A percentile compares a stretch with the other conserved stretches of the same genome.
These are phyloP conservation scores for Eumaeus atala DNA, from an alignment of 1,140 invertebrate species.

Conservation along the genomic window DNA sequence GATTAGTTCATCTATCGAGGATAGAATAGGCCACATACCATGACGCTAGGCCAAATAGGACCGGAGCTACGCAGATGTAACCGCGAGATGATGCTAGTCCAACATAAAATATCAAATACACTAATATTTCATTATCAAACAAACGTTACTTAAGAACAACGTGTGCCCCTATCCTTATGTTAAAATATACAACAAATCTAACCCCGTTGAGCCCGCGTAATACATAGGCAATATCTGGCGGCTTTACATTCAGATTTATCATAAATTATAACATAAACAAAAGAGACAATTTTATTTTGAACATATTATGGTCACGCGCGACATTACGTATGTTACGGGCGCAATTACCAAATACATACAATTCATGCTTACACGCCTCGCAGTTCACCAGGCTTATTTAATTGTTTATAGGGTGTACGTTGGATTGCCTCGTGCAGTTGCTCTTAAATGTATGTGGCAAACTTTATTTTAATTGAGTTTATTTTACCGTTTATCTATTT, in stretches of 20 bases:
- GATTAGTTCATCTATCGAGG: no score
- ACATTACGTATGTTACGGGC: constrained; percentile 39
- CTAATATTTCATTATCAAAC: no score
- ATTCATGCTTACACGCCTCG: constrained; percentile 39
- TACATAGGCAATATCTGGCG: constrained; percentile 41
- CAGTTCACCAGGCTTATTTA: constrained; percentile 41
- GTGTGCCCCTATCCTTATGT: constrained; percentile 1
- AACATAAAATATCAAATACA: no score
- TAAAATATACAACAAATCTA: constrained; percentile 30
- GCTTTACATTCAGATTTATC: constrained; percentile 36
- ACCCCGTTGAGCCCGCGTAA: constrained; percentile 31
- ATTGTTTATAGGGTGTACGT: constrained; percentile 43
- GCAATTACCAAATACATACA: constrained; percentile 54
- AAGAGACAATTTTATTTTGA: constrained; percentile 42
- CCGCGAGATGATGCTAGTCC: no score
- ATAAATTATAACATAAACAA: constrained; percentile 47
- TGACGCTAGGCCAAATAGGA: no score
- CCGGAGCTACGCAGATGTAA: no score
- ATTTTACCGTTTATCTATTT: neutral
- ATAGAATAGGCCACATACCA: no score
- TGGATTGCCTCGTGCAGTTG: constrained; percentile 28
- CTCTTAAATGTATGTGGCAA: constrained; percentile 28
- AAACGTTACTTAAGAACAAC: neutral
- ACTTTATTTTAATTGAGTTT: constrained; percentile 23
- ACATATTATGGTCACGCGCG: constrained; percentile 51